These are phyloP conservation scores for Muricea muricata DNA, from an alignment of 92 coral and sea anemone genomes.

Conservation along the genomic window DNA sequence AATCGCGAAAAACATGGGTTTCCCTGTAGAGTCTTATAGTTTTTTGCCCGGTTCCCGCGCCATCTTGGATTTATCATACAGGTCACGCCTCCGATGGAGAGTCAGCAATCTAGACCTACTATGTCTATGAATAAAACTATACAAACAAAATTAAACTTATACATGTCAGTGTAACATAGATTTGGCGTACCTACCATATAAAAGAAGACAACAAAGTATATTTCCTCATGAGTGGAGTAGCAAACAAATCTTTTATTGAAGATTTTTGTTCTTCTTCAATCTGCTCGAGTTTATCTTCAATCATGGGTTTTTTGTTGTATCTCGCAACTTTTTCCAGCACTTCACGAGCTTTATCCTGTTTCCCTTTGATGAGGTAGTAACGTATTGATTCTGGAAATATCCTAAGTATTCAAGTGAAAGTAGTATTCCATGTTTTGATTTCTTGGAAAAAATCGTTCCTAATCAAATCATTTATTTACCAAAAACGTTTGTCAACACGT, in stretches of 20 bases:
- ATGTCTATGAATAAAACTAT: too few species aligned
- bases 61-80: too few species aligned
- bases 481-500: not conserved
- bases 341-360: conserved; percentile 55
- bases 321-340: conserved; percentile 61
- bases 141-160: too few species aligned
- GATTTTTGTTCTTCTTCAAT: conserved; percentile 49
- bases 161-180: too few species aligned
- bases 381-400: conserved; percentile 80
- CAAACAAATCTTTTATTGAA: conserved; percentile 68
- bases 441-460: conserved; percentile 34
- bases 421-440: not conserved
- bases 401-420: conserved; percentile 21
- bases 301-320: conserved; percentile 65
- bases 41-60: too few species aligned
- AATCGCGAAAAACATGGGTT: too few species aligned
- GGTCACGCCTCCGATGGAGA: too few species aligned
- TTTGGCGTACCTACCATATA: conserved; percentile 62
- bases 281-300: conserved; percentile 51
- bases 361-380: conserved; percentile 70
- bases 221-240: conserved; percentile 63
- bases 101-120: too few species aligned
- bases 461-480: conserved; percentile 48
- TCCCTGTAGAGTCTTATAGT: too few species aligned
- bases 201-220: conserved; percentile 74